Conservation (phyloP, 2,797 vertebrate genomes). For the Lates japonicus region DNA sequence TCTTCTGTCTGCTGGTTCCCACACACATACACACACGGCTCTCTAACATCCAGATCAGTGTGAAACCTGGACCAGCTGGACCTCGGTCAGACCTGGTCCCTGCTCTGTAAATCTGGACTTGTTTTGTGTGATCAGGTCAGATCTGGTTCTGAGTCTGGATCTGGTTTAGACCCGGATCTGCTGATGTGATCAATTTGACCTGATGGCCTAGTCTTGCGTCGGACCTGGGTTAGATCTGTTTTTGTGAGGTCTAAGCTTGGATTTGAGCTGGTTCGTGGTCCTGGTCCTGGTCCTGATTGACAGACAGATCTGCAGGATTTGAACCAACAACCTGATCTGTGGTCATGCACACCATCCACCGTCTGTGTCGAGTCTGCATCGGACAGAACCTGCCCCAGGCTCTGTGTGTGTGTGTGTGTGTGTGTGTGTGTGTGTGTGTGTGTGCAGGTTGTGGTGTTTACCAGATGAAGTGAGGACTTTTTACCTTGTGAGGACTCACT, state of each 20-base stretch:
- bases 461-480: too few species aligned
- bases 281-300: neutral
- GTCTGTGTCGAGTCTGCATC: conserved; percentile 92
- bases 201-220: too few species aligned
- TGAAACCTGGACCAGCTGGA: neutral
- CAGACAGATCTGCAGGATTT: conserved; percentile 13
- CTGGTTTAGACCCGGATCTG: too few species aligned
- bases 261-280: neutral
- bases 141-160: neutral
- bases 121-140: neutral
- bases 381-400: conserved; percentile 87
- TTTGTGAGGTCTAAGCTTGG: neutral
- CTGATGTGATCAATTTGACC: too few species aligned
- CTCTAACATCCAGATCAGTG: neutral
- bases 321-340: neutral
- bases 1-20: conserved; percentile 88
- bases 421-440: neutral
- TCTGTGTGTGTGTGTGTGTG: conserved; percentile 34
- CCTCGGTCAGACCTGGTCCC: neutral
- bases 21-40: conserved; percentile 57
- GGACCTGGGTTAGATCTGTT: neutral
- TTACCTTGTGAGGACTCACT: neutral
- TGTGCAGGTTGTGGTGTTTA: too few species aligned
- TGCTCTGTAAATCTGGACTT: neutral
- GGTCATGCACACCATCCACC: conserved; percentile 92